Conservation (phyloP, 1,140 invertebrate species). For the Andricus grossulariae region DNA sequence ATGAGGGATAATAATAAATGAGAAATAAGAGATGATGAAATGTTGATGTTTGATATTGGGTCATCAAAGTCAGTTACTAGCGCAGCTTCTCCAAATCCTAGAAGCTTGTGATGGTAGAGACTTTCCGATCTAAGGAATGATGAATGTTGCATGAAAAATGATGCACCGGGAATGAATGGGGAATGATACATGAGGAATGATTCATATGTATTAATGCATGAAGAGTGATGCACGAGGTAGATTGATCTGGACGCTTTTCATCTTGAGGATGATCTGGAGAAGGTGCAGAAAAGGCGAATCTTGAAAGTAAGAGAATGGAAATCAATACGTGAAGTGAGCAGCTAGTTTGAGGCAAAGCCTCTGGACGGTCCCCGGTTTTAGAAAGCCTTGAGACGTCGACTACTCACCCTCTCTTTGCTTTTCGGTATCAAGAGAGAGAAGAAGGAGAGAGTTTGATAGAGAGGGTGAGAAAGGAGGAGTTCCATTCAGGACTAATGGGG, state of each 20-base stretch:
- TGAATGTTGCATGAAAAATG: too few species aligned
- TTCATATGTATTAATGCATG: too few species aligned
- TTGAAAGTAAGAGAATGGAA: slow-evolving; percentile 73
- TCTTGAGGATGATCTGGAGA: slow-evolving; percentile 20
- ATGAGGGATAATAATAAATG: too few species aligned
- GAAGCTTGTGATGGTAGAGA: too few species aligned
- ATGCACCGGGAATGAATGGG: too few species aligned
- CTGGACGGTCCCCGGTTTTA: slow-evolving; percentile 60
- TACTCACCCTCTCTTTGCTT: slow-evolving; percentile 57
- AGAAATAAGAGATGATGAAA: too few species aligned
- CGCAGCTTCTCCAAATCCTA: too few species aligned
- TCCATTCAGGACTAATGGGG: slow-evolving; percentile 74
- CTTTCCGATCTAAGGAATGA: too few species aligned
- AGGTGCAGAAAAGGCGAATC: slow-evolving; percentile 63
- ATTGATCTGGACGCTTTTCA: not conserved
- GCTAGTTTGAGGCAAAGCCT: slow-evolving; percentile 66
- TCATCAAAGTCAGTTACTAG: too few species aligned
- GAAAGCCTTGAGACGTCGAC: slow-evolving; percentile 71
- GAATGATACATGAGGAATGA: too few species aligned
- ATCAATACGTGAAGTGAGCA: slow-evolving; percentile 76
- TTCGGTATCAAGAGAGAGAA: slow-evolving; percentile 42
- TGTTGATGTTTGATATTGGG: too few species aligned
- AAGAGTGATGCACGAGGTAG: too few species aligned
- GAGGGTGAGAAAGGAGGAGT: slow-evolving; percentile 53
- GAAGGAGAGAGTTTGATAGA: slow-evolving; percentile 42